phyloP scores from a whole-genome alignment of 2,113 vertebrate species.

The Cyprinodon variegatus region DNA sequence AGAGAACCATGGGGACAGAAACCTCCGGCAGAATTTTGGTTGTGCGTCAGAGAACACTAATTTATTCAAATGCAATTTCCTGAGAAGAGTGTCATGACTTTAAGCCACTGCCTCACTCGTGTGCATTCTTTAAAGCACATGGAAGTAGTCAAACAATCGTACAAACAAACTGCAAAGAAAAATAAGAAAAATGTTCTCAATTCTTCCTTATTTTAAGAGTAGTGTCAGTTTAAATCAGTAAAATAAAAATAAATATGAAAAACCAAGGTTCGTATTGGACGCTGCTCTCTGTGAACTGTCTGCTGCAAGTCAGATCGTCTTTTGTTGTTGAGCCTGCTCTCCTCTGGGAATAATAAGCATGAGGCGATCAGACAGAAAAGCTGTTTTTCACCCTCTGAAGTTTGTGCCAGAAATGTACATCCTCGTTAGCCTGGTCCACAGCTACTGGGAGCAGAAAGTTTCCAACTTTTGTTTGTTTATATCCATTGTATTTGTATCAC shows the following conservation, averaged over 20 bases:
- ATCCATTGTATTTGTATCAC: constrained; percentile 61
- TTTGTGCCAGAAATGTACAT: constrained; percentile 60
- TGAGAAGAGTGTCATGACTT: constrained; percentile 6
- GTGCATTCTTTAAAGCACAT: constrained; percentile 6
- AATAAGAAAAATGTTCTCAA: not conserved
- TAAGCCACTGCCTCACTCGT: not conserved
- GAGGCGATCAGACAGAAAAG: constrained; percentile 61
- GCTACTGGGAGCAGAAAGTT: constrained; percentile 55
- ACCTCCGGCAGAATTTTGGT: constrained; percentile 15
- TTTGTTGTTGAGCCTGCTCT: constrained; percentile 48
- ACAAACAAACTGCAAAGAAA: constrained; percentile 2
- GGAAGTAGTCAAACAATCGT: not conserved
- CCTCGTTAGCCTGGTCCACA: constrained; percentile 59
- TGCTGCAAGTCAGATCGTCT: constrained; percentile 51
- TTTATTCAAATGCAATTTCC: constrained; percentile 5
- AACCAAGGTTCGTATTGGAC: not conserved
- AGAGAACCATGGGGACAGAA: constrained; percentile 8
- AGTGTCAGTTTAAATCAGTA: constrained; percentile 19
- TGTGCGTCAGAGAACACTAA: constrained; percentile 1
- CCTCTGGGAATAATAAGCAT: constrained; percentile 62
- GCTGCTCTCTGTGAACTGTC: constrained; percentile 27
- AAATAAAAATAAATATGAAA: constrained; percentile 11
- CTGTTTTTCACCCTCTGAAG: constrained; percentile 56
- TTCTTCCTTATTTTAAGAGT: constrained; percentile 3
- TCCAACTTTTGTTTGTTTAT: constrained; percentile 40